Evolutionary conservation across 1,140 invertebrate genomes (phyloP).

Genomic region (Cydia strobilella): DNA sequence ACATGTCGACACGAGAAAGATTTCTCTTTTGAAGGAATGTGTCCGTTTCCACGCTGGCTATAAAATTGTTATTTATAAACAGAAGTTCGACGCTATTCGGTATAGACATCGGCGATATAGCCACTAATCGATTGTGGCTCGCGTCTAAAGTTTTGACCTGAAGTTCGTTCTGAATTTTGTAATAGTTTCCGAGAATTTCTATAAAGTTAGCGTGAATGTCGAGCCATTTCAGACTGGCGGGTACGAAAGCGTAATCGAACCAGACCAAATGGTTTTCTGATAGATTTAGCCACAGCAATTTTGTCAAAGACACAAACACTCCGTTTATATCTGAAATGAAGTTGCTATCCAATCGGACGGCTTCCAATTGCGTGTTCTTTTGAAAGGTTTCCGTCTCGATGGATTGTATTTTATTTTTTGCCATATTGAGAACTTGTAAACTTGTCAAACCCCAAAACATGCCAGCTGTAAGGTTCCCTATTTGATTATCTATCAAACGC

Average conservation of each 20-base stretch:
- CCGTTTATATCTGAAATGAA: conserved; percentile 88
- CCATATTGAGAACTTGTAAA: conserved; percentile 90
- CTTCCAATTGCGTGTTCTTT: conserved; percentile 87
- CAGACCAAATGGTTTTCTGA: conserved; percentile 90
- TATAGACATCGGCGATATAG: conserved; percentile 85
- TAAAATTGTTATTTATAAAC: conserved; percentile 91
- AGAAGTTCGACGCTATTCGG: conserved; percentile 90
- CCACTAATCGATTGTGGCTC: conserved; percentile 88
- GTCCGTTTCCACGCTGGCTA: conserved; percentile 86
- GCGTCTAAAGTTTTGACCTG: conserved; percentile 87
- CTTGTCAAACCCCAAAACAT: conserved; percentile 87
- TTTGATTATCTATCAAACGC: conserved; percentile 89
- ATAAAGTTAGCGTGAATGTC: conserved; percentile 92
- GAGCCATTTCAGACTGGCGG: conserved; percentile 88
- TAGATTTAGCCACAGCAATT: conserved; percentile 90
- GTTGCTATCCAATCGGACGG: conserved; percentile 90
- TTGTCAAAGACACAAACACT: conserved; percentile 87
- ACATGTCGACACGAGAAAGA: conserved; percentile 90
- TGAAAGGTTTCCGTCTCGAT: conserved; percentile 89
- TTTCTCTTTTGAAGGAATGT: conserved; percentile 90
- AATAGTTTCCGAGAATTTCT: conserved; percentile 87
- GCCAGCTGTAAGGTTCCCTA: conserved; percentile 86
- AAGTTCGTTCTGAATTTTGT: conserved; percentile 82
- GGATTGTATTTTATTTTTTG: conserved; percentile 88
- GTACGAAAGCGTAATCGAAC: conserved; percentile 91